phyloP scores from a whole-genome alignment of 2,888 invertebrate species.

The Callyntrura sp. region DNA sequence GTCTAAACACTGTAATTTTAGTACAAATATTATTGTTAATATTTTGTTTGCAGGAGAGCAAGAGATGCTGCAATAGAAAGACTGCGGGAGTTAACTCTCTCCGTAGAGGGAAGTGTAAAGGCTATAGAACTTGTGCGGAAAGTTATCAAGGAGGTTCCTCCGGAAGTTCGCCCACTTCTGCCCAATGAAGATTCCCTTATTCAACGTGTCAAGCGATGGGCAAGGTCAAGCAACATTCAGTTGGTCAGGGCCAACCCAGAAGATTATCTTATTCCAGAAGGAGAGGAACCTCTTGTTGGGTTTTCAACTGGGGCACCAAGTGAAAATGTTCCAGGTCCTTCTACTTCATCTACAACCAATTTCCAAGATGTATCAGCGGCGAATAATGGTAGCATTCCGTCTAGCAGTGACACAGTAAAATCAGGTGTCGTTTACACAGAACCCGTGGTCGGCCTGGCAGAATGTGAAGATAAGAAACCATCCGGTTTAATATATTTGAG shows the following conservation, averaged over 20 bases:
- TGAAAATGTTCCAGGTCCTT: background rate
- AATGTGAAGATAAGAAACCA: background rate
- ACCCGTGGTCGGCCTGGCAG: slow-evolving; percentile 3
- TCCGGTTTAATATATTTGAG: slow-evolving; percentile 32
- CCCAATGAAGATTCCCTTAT: slow-evolving; percentile 29
- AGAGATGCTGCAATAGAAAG: slow-evolving; percentile 60
- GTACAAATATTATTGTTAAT: too few species aligned
- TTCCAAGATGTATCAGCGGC: too few species aligned
- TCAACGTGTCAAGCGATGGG: slow-evolving; percentile 49
- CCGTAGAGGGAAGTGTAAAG: slow-evolving; percentile 34
- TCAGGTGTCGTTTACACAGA: slow-evolving; percentile 4
- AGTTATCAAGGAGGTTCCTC: slow-evolving; percentile 52
- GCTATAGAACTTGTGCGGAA: slow-evolving; percentile 45
- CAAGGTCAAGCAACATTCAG: background rate
- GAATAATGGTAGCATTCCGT: background rate
- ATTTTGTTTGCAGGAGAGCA: too few species aligned
- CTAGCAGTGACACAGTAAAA: too few species aligned
- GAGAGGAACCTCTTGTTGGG: background rate
- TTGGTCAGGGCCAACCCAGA: background rate
- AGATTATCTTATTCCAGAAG: slow-evolving; percentile 27
- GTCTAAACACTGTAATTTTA: too few species aligned
- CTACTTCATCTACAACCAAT: background rate
- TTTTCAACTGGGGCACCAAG: background rate
- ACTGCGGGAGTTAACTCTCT: slow-evolving; percentile 36
- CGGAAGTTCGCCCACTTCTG: slow-evolving; percentile 21